These are phyloP conservation scores for Capreolus pygargus DNA, from an alignment of 2,113 vertebrate genomes.

Conservation along the genomic window DNA sequence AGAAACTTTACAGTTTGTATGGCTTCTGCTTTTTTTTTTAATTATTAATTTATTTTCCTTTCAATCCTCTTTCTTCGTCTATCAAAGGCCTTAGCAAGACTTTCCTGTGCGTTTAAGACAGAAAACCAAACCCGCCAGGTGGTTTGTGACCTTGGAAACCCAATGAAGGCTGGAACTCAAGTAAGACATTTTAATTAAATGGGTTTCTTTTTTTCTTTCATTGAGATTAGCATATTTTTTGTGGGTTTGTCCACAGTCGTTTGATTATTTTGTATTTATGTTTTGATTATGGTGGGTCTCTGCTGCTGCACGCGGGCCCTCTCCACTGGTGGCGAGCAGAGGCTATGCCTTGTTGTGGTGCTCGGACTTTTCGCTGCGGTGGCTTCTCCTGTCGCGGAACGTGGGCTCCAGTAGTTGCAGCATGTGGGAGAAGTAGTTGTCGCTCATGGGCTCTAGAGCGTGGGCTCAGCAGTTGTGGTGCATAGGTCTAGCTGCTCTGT, in stretches of 20 bases:
- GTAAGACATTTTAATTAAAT: conserved; percentile 76
- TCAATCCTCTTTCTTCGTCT: background rate
- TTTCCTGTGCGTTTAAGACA: conserved; percentile 95
- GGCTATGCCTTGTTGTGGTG: background rate
- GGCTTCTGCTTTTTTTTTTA: background rate
- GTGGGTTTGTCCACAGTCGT: background rate
- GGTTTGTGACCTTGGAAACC: conserved; percentile 97
- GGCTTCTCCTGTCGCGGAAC: background rate
- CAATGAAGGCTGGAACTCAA: conserved; percentile 97
- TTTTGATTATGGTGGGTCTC: background rate
- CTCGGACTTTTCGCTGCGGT: background rate
- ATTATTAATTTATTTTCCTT: background rate
- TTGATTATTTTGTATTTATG: background rate
- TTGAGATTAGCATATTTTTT: background rate
- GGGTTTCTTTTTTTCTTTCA: background rate
- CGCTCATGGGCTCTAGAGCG: background rate
- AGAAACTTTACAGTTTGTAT: background rate
- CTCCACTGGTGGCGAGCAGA: background rate
- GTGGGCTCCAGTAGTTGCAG: background rate
- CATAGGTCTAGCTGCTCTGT: background rate
- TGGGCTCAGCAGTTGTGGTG: background rate
- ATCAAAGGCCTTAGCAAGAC: conserved; percentile 86
- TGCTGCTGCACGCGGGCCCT: background rate
- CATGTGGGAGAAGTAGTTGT: background rate
- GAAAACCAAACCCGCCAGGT: conserved; percentile 96